A percentile compares a stretch with the other conserved stretches of the same genome.
Conservation (phyloP, 2,113 vertebrate species). For the Noturus placidus region DNA sequence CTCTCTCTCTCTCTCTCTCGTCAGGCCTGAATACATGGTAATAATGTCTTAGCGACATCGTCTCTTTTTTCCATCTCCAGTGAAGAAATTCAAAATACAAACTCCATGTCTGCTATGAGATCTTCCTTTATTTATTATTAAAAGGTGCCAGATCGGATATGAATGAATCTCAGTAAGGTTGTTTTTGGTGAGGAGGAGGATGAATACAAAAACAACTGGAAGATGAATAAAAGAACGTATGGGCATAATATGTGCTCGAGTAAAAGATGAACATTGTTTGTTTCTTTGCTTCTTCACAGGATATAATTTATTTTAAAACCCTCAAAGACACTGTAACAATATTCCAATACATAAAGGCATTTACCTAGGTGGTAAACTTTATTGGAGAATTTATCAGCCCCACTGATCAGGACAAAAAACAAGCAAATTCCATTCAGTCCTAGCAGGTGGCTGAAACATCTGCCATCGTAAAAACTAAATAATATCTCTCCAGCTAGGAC, state of each 20-base stretch:
- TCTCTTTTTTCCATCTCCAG: neutral
- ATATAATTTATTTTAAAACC: neutral
- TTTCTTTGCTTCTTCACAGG: neutral
- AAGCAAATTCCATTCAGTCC: neutral
- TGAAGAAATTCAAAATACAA: slow-evolving; percentile 9
- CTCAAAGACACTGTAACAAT: neutral
- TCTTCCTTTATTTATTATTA: neutral
- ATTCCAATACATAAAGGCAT: neutral
- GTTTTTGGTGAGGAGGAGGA: neutral
- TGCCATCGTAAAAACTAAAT: neutral
- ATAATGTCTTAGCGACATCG: no score
- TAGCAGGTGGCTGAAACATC: slow-evolving; percentile 9
- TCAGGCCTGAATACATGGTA: no score
- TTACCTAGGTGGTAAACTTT: neutral
- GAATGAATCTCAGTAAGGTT: neutral
- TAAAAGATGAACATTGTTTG: neutral
- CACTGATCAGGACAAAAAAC: neutral
- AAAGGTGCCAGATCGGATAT: slow-evolving; percentile 30
- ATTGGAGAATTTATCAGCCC: neutral
- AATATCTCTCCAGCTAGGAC: neutral
- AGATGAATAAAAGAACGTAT: neutral
- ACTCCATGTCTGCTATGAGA: neutral
- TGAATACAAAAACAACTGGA: neutral
- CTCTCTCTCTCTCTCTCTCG: no score
- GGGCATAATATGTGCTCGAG: neutral